phyloP scores from a whole-genome alignment of 2,113 vertebrate species.

The Pangasianodon gigas region DNA sequence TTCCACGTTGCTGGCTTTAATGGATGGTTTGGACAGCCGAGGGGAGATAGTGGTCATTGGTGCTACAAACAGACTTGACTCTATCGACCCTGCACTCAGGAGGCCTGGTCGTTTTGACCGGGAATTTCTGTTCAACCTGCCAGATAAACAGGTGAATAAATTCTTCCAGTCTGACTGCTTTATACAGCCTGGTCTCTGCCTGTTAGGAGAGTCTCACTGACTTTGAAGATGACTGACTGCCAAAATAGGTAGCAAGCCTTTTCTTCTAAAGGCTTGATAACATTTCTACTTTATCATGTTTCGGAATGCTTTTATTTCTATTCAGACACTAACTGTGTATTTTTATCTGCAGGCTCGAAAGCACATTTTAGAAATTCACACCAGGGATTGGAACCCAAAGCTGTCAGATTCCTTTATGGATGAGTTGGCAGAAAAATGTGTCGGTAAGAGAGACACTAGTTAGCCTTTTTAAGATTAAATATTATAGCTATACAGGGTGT shows the following conservation, averaged over 20 bases:
- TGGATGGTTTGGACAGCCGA: conserved; percentile 98
- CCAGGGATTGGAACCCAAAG: conserved; percentile 95
- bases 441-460: conserved; percentile 81
- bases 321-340: neutral
- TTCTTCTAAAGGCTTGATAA: neutral
- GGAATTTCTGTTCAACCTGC: conserved; percentile 98
- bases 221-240: neutral
- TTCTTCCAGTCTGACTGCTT: neutral
- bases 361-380: conserved; percentile 98
- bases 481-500: neutral
- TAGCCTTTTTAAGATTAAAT: neutral
- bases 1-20: conserved; percentile 95
- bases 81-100: conserved; percentile 99
- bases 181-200: neutral
- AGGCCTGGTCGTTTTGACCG: conserved; percentile 98
- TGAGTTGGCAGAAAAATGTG: conserved; percentile 98
- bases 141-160: conserved; percentile 87
- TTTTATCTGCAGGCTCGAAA: conserved; percentile 85
- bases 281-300: conserved; percentile 23
- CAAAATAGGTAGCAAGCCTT: neutral
- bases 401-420: conserved; percentile 90
- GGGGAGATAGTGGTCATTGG: conserved; percentile 99
- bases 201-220: neutral
- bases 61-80: conserved; percentile 99
- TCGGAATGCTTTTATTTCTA: neutral